These are phyloP conservation scores for Sinonovacula constricta DNA, from an alignment of 1,140 invertebrate genomes.

Conservation along the genomic window DNA sequence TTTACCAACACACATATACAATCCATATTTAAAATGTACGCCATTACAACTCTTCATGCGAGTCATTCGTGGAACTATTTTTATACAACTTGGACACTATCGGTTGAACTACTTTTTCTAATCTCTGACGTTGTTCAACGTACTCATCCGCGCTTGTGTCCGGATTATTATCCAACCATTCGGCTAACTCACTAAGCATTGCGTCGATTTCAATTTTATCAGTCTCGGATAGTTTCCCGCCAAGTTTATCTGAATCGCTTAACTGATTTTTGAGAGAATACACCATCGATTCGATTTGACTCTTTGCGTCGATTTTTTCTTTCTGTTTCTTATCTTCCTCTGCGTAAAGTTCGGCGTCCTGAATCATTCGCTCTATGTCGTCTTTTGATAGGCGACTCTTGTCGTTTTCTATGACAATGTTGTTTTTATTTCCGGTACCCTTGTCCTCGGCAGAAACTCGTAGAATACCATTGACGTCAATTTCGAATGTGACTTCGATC, in stretches of 20 bases:
- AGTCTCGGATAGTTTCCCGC: constrained; percentile 91
- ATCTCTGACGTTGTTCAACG: constrained; percentile 96
- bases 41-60: constrained; percentile 36
- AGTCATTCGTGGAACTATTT: constrained; percentile 85
- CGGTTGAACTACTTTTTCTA: constrained; percentile 96
- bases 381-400: constrained; percentile 97
- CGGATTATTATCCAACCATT: constrained; percentile 97
- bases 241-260: constrained; percentile 97
- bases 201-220: constrained; percentile 96
- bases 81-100: constrained; percentile 98
- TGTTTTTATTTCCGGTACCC: constrained; percentile 98
- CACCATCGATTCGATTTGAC: constrained; percentile 85
- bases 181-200: constrained; percentile 96
- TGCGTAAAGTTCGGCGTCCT: constrained; percentile 98
- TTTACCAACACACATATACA: too few relatives aligned
- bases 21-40: too few relatives aligned
- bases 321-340: constrained; percentile 97
- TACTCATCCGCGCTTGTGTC: constrained; percentile 95
- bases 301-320: constrained; percentile 95
- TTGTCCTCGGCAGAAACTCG: constrained; percentile 97
- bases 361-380: constrained; percentile 98
- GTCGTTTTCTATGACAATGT: constrained; percentile 99
- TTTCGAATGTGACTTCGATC: constrained; percentile 99
- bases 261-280: constrained; percentile 98
- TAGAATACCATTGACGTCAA: constrained; percentile 98